Conservation (phyloP, 2,888 invertebrate genomes). For the Cryptocephalus primarius region DNA sequence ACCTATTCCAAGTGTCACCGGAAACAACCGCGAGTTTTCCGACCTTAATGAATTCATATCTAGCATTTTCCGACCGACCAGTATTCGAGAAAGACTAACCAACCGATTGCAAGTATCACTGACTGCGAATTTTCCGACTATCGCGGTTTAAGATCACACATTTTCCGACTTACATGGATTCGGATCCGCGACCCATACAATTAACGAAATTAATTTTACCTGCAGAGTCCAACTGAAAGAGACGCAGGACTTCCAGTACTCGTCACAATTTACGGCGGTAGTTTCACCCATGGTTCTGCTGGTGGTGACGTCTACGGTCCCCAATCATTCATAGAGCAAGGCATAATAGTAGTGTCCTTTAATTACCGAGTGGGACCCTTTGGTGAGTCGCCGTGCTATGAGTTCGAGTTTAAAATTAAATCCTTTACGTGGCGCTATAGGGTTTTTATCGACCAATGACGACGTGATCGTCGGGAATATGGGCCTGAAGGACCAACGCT, state of each 20-base stretch:
- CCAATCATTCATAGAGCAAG: constrained; percentile 17
- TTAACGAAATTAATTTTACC: not conserved
- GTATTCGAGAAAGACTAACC: too few relatives aligned
- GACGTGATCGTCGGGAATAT: not conserved
- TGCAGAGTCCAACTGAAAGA: constrained; percentile 3
- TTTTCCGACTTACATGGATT: too few relatives aligned
- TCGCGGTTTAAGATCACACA: too few relatives aligned
- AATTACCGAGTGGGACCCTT: constrained; percentile 21
- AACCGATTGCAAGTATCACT: too few relatives aligned
- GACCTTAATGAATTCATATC: too few relatives aligned
- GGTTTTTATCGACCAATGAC: not conserved
- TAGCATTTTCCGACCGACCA: too few relatives aligned
- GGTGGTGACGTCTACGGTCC: constrained; percentile 8
- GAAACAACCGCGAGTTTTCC: too few relatives aligned
- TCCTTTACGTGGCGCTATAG: too few relatives aligned
- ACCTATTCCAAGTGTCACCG: too few relatives aligned
- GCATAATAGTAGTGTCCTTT: constrained; percentile 17
- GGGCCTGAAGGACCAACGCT: not conserved
- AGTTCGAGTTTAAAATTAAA: too few relatives aligned
- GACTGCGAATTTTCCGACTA: too few relatives aligned
- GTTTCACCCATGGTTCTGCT: constrained; percentile 14
- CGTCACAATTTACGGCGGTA: constrained; percentile 20
- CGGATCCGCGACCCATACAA: too few relatives aligned
- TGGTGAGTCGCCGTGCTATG: constrained; percentile 8
- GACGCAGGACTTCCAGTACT: constrained; percentile 16